Conservation (phyloP, 2,888 invertebrate genomes). For the Leistus spinibarbis region DNA sequence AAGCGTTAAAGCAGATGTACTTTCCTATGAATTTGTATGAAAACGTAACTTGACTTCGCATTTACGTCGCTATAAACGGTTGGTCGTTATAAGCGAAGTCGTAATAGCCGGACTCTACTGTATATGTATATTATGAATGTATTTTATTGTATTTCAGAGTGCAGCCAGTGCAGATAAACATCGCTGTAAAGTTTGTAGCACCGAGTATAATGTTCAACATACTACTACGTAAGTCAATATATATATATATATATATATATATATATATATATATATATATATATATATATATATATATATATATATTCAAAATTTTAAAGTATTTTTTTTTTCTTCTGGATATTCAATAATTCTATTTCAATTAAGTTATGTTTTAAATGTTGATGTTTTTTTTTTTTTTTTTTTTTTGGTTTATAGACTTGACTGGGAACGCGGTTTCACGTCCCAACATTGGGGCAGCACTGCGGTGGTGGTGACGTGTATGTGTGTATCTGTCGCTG, state of each 20-base stretch:
- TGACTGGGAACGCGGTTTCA: slow-evolving; percentile 85
- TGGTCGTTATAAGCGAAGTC: no score
- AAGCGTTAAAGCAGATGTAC: no score
- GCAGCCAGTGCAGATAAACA: slow-evolving; percentile 71
- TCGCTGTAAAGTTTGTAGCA: slow-evolving; percentile 85
- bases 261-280: slow-evolving; percentile 29
- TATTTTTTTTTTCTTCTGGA: no score
- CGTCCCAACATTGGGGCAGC: slow-evolving; percentile 82
- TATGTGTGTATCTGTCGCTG: slow-evolving; percentile 78
- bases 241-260: no score
- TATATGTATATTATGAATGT: not conserved
- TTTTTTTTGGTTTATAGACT: slow-evolving; percentile 58
- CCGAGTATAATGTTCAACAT: slow-evolving; percentile 79
- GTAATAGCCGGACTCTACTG: no score
- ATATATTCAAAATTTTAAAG: no score
- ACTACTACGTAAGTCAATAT: slow-evolving; percentile 68
- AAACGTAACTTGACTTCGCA: no score
- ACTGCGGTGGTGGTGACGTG: slow-evolving; percentile 78
- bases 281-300: no score
- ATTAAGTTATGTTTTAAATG: not conserved
- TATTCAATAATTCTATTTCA: not conserved
- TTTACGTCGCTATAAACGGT: no score
- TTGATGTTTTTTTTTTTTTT: not conserved
- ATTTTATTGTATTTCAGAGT: slow-evolving; percentile 60
- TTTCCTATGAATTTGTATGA: no score